Conservation (phyloP, 1,140 invertebrate species). For the Microplitis demolitor region DNA sequence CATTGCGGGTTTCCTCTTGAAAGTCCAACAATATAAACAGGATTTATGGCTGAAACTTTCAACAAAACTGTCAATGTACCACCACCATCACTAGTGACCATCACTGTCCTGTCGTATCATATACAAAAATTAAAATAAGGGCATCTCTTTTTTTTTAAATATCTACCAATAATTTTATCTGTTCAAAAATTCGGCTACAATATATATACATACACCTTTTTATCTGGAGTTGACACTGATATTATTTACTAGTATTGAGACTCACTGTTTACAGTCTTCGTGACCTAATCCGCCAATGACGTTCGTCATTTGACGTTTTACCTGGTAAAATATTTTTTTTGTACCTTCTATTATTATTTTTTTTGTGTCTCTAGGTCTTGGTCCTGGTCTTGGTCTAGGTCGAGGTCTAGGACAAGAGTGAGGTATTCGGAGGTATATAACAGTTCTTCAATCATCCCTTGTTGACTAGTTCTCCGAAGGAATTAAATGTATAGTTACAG, state of each 20-base stretch:
- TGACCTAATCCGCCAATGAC: conserved; percentile 44
- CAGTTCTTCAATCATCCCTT: background rate
- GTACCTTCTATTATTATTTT: too few relatives aligned
- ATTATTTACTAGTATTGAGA: background rate
- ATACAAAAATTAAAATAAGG: background rate
- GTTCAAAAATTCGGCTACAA: background rate
- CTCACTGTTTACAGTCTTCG: conserved; percentile 42
- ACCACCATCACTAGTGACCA: conserved; percentile 32
- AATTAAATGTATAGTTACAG: too few relatives aligned
- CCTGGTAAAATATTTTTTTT: background rate
- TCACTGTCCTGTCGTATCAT: conserved; percentile 13
- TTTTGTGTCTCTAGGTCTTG: too few relatives aligned
- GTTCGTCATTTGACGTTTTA: background rate
- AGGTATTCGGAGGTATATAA: too few relatives aligned
- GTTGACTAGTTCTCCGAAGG: conserved; percentile 18
- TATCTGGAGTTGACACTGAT: too few relatives aligned
- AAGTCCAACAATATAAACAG: conserved; percentile 54
- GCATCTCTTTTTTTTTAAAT: background rate
- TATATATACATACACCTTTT: background rate
- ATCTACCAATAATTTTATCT: background rate
- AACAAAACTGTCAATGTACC: conserved; percentile 59
- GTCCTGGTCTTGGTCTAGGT: too few relatives aligned
- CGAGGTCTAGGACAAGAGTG: too few relatives aligned
- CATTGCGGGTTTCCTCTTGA: conserved; percentile 61
- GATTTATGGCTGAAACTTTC: conserved; percentile 61